phyloP scores from a whole-genome alignment of 2,113 vertebrate genomes.

The Takifugu flavidus region DNA sequence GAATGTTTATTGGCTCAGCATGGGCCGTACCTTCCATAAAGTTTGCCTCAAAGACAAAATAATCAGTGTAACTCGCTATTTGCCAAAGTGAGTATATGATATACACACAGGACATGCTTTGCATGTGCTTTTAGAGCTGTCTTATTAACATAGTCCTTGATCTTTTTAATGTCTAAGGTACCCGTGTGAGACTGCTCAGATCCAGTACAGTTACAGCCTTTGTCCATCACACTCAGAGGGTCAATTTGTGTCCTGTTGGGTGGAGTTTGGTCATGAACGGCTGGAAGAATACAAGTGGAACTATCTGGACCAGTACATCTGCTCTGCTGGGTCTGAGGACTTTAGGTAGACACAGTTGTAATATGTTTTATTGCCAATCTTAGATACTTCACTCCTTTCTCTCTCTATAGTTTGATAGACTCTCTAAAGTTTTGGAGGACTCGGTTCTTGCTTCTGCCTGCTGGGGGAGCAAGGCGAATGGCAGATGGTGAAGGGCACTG shows the following conservation, averaged over 20 bases:
- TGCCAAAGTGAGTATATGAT: slow-evolving; percentile 87
- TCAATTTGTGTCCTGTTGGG: slow-evolving; percentile 94
- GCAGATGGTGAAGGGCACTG: slow-evolving; percentile 88
- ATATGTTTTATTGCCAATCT: neutral
- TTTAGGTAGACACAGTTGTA: slow-evolving; percentile 80
- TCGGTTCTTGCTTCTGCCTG: slow-evolving; percentile 91
- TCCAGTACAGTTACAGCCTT: slow-evolving; percentile 94
- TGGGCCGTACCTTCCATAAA: slow-evolving; percentile 97
- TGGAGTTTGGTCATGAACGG: slow-evolving; percentile 94
- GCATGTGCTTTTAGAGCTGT: too few species aligned
- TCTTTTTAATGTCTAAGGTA: slow-evolving; percentile 73
- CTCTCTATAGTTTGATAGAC: slow-evolving; percentile 84
- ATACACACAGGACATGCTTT: neutral
- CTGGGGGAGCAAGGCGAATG: slow-evolving; percentile 87
- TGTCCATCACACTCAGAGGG: slow-evolving; percentile 90
- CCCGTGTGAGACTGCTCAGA: slow-evolving; percentile 91
- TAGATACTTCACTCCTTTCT: neutral
- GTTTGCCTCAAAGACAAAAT: slow-evolving; percentile 96
- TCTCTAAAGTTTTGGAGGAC: slow-evolving; percentile 98
- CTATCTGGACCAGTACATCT: slow-evolving; percentile 98
- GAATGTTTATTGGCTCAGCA: slow-evolving; percentile 94
- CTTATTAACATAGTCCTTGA: neutral
- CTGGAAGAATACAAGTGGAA: slow-evolving; percentile 99
- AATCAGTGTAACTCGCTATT: slow-evolving; percentile 95
- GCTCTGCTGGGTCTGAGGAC: slow-evolving; percentile 94